Conservation (phyloP, 2,888 invertebrate species). For the Eupithecia inturbata region DNA sequence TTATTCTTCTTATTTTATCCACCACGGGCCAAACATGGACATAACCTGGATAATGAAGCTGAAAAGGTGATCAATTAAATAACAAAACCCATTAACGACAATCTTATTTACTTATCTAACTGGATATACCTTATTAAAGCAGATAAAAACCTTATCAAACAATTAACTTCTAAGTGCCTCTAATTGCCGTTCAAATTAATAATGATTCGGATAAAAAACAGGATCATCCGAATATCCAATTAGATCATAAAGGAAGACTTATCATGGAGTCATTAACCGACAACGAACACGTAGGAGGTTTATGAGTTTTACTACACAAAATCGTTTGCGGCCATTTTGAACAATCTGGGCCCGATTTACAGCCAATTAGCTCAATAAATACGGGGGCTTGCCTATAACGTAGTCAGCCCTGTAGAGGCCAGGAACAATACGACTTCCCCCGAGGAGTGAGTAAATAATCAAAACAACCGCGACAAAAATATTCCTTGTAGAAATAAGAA, state of each 20-base stretch:
- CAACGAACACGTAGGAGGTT: constrained; percentile 76
- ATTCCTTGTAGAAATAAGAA: not conserved
- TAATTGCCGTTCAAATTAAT: constrained; percentile 79
- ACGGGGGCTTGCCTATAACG: constrained; percentile 64
- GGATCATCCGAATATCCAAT: constrained; percentile 66
- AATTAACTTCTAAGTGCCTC: constrained; percentile 41
- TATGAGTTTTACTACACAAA: constrained; percentile 81
- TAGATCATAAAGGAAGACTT: constrained; percentile 77
- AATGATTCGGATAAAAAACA: constrained; percentile 67
- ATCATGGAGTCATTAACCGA: constrained; percentile 78
- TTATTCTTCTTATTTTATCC: not conserved
- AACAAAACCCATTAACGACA: constrained; percentile 6
- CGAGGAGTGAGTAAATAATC: not conserved
- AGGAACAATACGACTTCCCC: constrained; percentile 37
- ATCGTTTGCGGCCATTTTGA: constrained; percentile 76
- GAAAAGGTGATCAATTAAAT: constrained; percentile 10
- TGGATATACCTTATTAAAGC: constrained; percentile 21
- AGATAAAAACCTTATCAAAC: constrained; percentile 30
- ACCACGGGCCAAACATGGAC: not conserved
- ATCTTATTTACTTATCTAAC: constrained; percentile 23
- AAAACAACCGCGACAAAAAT: not conserved
- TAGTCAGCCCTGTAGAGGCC: constrained; percentile 54
- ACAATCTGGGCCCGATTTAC: constrained; percentile 77
- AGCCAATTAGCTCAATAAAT: constrained; percentile 81
- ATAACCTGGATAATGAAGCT: not conserved